Percentiles rank a stretch among this genome's conserved stretches.
phyloP scores from a whole-genome alignment of 2,113 vertebrate species.

The Rallus limicola region DNA sequence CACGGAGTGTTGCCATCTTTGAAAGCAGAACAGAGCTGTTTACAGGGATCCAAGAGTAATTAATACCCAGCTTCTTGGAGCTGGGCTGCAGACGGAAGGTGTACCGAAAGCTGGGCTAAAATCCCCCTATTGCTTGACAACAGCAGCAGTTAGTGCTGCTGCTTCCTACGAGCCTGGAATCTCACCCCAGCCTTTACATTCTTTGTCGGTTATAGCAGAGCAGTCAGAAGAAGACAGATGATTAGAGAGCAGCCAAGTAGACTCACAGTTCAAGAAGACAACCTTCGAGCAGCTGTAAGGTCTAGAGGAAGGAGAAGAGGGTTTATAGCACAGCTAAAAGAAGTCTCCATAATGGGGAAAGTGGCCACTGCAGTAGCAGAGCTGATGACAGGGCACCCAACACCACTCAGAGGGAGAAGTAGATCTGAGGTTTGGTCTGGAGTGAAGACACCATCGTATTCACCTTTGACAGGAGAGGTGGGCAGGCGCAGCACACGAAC shows the following conservation, averaged over 20 bases:
- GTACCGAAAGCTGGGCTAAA: neutral
- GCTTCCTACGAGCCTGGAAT: neutral
- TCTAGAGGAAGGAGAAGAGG: neutral
- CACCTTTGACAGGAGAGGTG: neutral
- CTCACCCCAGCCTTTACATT: constrained; percentile 43
- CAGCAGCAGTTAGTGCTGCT: neutral
- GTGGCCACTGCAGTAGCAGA: neutral
- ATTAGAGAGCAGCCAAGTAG: neutral
- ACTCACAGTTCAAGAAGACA: neutral
- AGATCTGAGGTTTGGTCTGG: neutral
- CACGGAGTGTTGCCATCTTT: neutral
- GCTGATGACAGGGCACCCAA: neutral
- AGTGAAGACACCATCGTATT: neutral
- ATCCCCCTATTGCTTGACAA: neutral
- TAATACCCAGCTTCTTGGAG: neutral
- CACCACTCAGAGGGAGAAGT: neutral
- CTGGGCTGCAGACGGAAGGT: neutral
- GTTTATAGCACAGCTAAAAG: neutral
- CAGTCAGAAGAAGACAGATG: neutral
- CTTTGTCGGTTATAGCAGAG: neutral
- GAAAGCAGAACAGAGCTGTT: constrained; percentile 12
- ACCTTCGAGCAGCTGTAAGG: neutral
- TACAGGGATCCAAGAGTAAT: neutral
- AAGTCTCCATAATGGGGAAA: neutral
- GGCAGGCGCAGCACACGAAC: neutral